Percentiles rank a stretch among this genome's conserved stretches.
These are phyloP conservation scores for Oedothorax gibbosus DNA, from an alignment of 1,140 invertebrate species.

Conservation along the genomic window DNA sequence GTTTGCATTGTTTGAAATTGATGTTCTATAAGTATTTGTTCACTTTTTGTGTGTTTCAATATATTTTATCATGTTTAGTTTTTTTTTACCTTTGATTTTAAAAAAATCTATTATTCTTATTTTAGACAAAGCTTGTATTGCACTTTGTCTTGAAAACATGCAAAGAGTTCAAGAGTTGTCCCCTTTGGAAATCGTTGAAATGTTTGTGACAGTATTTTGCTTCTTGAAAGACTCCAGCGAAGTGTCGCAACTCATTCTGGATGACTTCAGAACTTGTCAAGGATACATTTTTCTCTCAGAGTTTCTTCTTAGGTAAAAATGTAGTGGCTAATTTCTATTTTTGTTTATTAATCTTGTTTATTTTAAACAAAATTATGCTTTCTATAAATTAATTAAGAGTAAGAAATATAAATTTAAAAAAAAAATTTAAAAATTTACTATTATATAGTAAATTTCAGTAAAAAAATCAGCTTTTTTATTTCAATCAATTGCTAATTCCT, in stretches of 20 bases:
- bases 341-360: not conserved
- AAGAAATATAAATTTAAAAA: not conserved
- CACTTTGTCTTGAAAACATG: constrained; percentile 96
- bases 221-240: constrained; percentile 99
- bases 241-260: constrained; percentile 89
- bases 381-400: not conserved
- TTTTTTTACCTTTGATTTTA: not conserved
- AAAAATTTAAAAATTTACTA: not conserved
- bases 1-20: too few relatives aligned
- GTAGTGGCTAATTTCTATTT: not conserved
- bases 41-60: too few relatives aligned
- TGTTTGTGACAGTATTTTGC: constrained; percentile 98
- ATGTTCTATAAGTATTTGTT: too few relatives aligned
- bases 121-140: constrained; percentile 93
- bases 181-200: constrained; percentile 96
- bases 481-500: too few relatives aligned
- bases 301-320: constrained; percentile 88
- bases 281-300: constrained; percentile 95
- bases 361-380: not conserved
- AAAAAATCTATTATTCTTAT: constrained; percentile 16
- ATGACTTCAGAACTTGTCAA: constrained; percentile 94
- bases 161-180: constrained; percentile 88
- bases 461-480: too few relatives aligned
- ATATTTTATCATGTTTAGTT: too few relatives aligned
- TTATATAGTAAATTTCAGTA: too few relatives aligned